phyloP scores from a whole-genome alignment of 2,113 vertebrate genomes.

The Phodopus roborovskii region DNA sequence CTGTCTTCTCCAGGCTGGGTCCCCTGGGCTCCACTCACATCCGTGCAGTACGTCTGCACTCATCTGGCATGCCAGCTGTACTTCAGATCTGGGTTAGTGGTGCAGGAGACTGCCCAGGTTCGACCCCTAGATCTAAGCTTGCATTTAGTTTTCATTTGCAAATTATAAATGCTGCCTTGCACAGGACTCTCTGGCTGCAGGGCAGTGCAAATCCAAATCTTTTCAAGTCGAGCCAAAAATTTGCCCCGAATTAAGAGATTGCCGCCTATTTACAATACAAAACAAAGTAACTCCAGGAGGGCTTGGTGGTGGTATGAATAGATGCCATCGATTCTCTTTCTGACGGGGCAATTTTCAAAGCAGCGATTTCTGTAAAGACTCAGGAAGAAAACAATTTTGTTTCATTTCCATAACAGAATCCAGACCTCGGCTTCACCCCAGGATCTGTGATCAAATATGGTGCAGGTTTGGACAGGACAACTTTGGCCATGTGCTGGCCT shows the following conservation, averaged over 20 bases:
- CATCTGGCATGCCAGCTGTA: not conserved
- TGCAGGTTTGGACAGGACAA: constrained; percentile 57
- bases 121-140: constrained; percentile 60
- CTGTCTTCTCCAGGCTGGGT: not conserved
- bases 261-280: constrained; percentile 84
- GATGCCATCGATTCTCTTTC: constrained; percentile 86
- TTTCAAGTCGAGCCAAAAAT: constrained; percentile 90
- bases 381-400: constrained; percentile 97
- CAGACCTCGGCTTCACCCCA: constrained; percentile 86
- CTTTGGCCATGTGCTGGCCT: constrained; percentile 76
- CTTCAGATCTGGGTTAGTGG: constrained; percentile 27
- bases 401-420: constrained; percentile 94
- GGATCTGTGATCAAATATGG: constrained; percentile 75
- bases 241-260: constrained; percentile 87
- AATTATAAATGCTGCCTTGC: constrained; percentile 82
- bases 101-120: constrained; percentile 2
- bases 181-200: constrained; percentile 81
- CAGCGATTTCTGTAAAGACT: constrained; percentile 85
- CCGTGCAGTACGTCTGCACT: rapidly evolving
- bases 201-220: constrained; percentile 84
- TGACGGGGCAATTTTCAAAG: constrained; percentile 91
- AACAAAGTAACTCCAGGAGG: constrained; percentile 77
- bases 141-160: constrained; percentile 82
- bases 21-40: not conserved
- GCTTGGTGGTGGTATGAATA: constrained; percentile 83